Base-by-base conservation (phyloP, 1,140 invertebrate species). In the Solenopsis fugax region DNA sequence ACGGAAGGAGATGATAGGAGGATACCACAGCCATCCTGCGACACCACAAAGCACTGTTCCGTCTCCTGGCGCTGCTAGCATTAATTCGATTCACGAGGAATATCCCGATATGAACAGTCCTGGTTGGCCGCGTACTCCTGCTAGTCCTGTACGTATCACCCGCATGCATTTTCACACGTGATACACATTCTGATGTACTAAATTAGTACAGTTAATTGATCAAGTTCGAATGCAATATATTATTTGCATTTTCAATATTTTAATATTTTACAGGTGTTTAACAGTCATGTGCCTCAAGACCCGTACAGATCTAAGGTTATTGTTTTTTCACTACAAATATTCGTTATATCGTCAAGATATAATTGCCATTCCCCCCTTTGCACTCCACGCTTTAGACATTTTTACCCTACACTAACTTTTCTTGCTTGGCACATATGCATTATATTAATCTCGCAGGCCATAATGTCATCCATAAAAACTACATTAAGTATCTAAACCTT, bases 271-370 rank as follows among this genome's bases (percentile, higher is more conserved):
- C 97, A 98, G 97, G 97, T 98, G 94, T 98, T 98, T 96, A 98
- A 98, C 97, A 98, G 97, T 97, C 98, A 98, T 96, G 97, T 97
- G 96, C 96, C 97, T 96, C 97, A 97, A 96, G 97, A 98, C 96
- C 97, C 97, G 91, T 98, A 98, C 96, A 97, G 98, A 96, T 97
- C 97, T 96, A 98, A 97, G 97, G 97, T 97, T 97, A 95, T 93
- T 92, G 77, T 91, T 92, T 88, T 89, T 92, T 91, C 67, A 92
- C 80, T 92, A 90, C 67, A 89, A 87, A 65, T 91, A 91, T 90
- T 87, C 86, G 75, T 65, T 86, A 80, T 58, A 88, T 73, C 34
- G 62, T 88, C 56, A 45, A 81, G 58, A 78, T 87, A 41, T 41
- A 41, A 41, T 41, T 41, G 52, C 48, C 54, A 76, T n/a, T 64